A percentile compares a stretch with the other conserved stretches of the same genome.
These are phyloP conservation scores for Sinocyclocheilus grahami DNA, from an alignment of 2,113 vertebrate species.

Conservation along the genomic window DNA sequence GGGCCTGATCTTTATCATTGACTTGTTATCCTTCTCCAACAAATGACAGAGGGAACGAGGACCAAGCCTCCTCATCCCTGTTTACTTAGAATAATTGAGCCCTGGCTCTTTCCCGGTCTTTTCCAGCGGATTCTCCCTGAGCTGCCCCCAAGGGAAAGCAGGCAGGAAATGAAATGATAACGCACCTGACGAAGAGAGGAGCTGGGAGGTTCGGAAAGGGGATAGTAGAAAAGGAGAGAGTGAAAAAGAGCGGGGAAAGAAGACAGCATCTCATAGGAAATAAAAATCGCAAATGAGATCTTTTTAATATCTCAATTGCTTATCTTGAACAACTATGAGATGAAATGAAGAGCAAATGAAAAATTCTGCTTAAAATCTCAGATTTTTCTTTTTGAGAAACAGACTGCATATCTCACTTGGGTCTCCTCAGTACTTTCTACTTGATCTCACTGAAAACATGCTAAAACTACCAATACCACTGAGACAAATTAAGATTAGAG, in stretches of 20 bases:
- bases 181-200: constrained; percentile 34
- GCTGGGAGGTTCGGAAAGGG: background rate
- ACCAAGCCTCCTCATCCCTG: constrained; percentile 14
- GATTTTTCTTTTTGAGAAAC: background rate
- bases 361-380: background rate
- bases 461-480: background rate
- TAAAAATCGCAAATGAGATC: background rate
- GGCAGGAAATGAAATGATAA: constrained; percentile 51
- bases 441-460: constrained; percentile 8
- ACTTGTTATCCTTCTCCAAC: constrained; percentile 36
- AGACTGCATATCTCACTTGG: background rate
- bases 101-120: constrained; percentile 35
- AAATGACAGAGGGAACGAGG: constrained; percentile 35
- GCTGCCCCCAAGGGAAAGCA: constrained; percentile 43
- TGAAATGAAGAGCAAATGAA: background rate
- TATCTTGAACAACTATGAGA: background rate
- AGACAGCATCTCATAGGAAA: background rate
- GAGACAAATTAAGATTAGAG: background rate
- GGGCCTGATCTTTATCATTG: constrained; percentile 44
- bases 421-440: constrained; percentile 3
- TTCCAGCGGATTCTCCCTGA: constrained; percentile 34
- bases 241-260: background rate
- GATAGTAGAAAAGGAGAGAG: background rate
- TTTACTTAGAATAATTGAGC: constrained; percentile 46
- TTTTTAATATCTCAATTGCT: background rate